Conservation (phyloP, 2,797 vertebrate species). For the Nyctibius grandis region DNA sequence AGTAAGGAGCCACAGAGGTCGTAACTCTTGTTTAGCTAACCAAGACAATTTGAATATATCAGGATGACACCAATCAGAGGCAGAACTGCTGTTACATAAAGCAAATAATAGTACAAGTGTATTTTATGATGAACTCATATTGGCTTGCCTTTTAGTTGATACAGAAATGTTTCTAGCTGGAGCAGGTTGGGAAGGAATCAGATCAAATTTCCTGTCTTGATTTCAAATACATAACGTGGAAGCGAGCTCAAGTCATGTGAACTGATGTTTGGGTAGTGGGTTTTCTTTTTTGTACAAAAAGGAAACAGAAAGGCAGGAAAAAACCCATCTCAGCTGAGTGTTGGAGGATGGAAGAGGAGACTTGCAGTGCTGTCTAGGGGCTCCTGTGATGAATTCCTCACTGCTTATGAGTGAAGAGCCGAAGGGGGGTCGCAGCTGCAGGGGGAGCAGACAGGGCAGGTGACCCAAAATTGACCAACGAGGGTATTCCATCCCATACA, state of each 20-base stretch:
- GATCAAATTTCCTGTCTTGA: neutral
- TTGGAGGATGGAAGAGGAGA: neutral
- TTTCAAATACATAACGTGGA: neutral
- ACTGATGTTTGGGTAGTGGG: neutral
- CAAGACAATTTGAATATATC: neutral
- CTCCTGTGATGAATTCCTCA: no score
- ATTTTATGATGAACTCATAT: neutral
- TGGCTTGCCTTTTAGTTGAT: neutral
- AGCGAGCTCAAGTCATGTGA: neutral
- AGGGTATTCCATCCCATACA: no score
- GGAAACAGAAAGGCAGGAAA: neutral
- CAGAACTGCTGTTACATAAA: neutral
- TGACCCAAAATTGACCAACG: no score
- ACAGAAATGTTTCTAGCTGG: neutral
- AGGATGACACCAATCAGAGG: neutral
- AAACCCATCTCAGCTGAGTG: neutral
- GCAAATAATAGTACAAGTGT: neutral
- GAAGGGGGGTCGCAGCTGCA: no score
- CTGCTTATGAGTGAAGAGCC: no score
- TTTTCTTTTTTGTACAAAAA: neutral
- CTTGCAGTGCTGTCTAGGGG: conserved; percentile 3
- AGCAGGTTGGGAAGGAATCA: neutral
- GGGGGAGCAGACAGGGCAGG: no score
- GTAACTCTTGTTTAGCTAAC: neutral
- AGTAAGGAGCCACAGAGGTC: neutral